Evolutionary conservation across 2,797 vertebrate genomes (phyloP).

Genomic region (Brachyrhaphis roseni): DNA sequence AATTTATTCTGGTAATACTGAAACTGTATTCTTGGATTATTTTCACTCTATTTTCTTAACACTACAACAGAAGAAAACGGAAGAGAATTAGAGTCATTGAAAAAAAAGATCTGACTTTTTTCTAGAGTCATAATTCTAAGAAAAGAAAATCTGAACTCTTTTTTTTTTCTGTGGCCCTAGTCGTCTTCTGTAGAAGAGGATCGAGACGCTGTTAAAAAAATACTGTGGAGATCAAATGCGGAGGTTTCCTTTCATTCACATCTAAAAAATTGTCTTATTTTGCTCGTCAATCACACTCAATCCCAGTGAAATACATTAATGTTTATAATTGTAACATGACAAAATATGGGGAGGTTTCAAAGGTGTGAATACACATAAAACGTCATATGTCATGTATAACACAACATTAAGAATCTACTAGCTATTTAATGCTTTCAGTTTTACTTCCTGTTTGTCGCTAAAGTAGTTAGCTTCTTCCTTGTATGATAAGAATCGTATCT

Average conservation of each 20-base stretch:
- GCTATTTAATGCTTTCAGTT: not conserved
- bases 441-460: conserved; percentile 4
- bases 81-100: no score
- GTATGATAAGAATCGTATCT: conserved; percentile 58
- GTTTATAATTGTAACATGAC: not conserved
- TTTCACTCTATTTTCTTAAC: no score
- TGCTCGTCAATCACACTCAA: not conserved
- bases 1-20: no score
- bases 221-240: not conserved
- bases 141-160: no score
- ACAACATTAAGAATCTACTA: not conserved
- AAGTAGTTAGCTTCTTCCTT: conserved; percentile 48
- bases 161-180: no score
- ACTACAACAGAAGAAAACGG: no score
- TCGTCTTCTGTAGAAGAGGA: not conserved
- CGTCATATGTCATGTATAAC: not conserved
- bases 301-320: not conserved
- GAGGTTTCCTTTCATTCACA: not conserved
- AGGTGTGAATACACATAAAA: not conserved
- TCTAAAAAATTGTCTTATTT: not conserved
- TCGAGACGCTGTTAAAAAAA: not conserved
- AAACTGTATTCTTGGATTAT: no score
- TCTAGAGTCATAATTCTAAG: no score
- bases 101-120: no score
- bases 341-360: not conserved